Evolutionary conservation across 2,113 vertebrate genomes (phyloP).

Genomic region (Echinops telfairi): DNA sequence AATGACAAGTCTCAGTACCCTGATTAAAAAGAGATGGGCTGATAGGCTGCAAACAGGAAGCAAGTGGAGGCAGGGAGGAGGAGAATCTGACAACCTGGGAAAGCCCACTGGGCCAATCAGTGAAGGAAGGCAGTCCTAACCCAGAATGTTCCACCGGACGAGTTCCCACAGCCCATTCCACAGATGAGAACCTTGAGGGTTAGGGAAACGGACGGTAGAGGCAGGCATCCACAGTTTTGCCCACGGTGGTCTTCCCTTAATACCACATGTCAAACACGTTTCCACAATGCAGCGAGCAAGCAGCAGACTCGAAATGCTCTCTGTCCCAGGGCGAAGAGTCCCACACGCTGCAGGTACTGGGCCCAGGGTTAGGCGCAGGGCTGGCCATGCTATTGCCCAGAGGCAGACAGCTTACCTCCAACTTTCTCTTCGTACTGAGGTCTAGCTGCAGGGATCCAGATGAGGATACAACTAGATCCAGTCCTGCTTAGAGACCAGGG

Average conservation of each 20-base stretch:
- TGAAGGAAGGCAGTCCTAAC: not conserved
- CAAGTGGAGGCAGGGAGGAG: not conserved
- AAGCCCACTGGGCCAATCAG: not conserved
- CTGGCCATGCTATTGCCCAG: not conserved
- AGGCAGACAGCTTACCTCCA: not conserved
- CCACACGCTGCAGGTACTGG: not conserved
- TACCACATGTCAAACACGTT: too few relatives aligned
- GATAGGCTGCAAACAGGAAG: not conserved
- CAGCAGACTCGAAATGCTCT: not conserved
- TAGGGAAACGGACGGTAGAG: not conserved
- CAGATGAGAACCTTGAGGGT: conserved; percentile 74
- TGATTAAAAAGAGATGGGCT: not conserved
- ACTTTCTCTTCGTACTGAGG: not conserved
- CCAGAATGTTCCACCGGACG: not conserved
- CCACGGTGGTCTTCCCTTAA: not conserved
- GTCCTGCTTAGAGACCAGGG: not conserved
- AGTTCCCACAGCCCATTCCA: not conserved
- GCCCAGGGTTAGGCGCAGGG: not conserved
- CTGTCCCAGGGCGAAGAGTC: not conserved
- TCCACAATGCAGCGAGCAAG: not conserved
- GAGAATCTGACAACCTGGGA: not conserved
- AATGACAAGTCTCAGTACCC: conserved; percentile 25
- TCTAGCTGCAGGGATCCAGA: not conserved
- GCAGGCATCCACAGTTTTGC: not conserved
- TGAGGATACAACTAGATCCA: not conserved